Evolutionary conservation across 2,888 invertebrate genomes (phyloP).

Genomic region (Zygogramma bicolorata): DNA sequence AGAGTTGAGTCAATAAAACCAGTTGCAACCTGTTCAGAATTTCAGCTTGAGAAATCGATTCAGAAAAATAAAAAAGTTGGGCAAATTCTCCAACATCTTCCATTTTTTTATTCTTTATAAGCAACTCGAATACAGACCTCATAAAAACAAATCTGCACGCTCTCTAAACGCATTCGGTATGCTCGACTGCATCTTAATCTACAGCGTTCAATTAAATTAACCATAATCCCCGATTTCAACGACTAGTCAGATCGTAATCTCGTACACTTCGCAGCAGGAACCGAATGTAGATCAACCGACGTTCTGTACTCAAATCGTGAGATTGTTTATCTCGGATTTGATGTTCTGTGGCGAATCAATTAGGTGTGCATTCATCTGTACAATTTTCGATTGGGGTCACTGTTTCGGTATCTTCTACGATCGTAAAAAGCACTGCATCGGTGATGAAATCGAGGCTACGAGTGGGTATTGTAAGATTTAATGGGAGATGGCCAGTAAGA

Average conservation of each 20-base stretch:
- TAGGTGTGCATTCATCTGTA: not conserved
- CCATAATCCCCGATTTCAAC: constrained; percentile 3
- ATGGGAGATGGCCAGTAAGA: too few species aligned
- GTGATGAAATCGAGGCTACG: too few species aligned
- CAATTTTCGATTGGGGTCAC: not conserved
- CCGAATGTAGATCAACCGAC: not conserved
- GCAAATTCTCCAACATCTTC: not conserved
- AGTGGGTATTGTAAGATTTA: not conserved
- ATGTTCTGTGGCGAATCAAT: not conserved
- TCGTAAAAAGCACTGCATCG: not conserved
- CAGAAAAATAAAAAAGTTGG: not conserved
- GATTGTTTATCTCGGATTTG: not conserved
- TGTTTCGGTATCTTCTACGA: not conserved
- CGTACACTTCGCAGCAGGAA: not conserved
- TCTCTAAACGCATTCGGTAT: not conserved
- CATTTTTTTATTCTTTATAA: not conserved
- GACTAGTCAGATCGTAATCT: not conserved
- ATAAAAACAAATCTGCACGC: not conserved
- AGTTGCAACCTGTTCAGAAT: too few species aligned
- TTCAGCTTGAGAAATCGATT: too few species aligned
- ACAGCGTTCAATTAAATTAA: constrained; percentile 8
- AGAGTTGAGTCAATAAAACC: too few species aligned
- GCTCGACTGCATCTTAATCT: not conserved
- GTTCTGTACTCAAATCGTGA: not conserved
- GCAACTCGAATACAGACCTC: not conserved